phyloP scores from a whole-genome alignment of 2,113 vertebrate genomes.

The Petrocephalus zakoni region DNA sequence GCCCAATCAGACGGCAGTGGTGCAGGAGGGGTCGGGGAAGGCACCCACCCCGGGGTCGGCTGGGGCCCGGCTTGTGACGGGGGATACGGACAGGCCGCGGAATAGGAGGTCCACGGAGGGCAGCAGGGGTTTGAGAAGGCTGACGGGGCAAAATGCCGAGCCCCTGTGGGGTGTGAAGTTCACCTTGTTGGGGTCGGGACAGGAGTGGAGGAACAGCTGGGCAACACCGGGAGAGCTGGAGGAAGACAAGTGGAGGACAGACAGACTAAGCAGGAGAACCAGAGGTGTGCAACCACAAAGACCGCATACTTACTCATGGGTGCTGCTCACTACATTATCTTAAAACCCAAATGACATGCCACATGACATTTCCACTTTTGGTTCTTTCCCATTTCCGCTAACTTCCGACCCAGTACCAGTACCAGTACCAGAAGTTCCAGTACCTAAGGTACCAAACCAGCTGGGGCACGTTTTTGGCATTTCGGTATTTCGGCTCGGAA shows the following conservation, averaged over 20 bases:
- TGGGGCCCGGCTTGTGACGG: constrained; percentile 42
- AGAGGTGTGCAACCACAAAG: not conserved
- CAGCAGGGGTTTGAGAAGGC: constrained; percentile 78
- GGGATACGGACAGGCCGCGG: constrained; percentile 65
- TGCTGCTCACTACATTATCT: no score
- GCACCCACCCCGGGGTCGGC: constrained; percentile 12
- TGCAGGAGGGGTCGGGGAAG: constrained; percentile 9
- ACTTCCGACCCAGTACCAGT: not conserved
- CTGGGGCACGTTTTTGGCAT: not conserved
- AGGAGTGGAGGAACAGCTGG: constrained; percentile 27
- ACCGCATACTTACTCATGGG: not conserved
- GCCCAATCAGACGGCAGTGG: constrained; percentile 26
- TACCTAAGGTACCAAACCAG: not conserved
- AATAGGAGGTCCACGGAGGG: constrained; percentile 75
- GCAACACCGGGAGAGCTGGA: not conserved
- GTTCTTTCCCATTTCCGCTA: not conserved
- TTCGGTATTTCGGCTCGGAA: not conserved
- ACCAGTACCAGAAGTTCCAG: not conserved
- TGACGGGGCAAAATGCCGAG: constrained; percentile 84
- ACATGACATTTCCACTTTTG: not conserved
- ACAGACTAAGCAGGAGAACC: not conserved
- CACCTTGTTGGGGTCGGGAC: constrained; percentile 85
- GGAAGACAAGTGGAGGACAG: not conserved
- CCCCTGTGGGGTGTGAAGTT: constrained; percentile 85
- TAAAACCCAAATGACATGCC: no score